Percentiles rank a stretch among this genome's conserved stretches.
phyloP scores from a whole-genome alignment of 2,888 invertebrate genomes.

The Andrena flavipes region DNA sequence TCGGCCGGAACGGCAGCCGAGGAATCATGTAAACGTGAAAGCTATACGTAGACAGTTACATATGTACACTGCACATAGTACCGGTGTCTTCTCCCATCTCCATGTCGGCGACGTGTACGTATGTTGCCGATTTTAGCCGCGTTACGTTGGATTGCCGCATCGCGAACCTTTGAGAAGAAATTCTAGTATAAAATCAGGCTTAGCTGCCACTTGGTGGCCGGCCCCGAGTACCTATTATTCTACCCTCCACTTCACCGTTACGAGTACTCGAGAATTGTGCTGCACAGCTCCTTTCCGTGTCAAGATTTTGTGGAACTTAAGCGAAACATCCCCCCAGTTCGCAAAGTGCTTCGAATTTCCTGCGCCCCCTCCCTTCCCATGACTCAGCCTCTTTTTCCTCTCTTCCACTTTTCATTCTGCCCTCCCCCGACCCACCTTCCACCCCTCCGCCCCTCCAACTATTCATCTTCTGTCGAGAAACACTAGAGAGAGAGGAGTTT shows the following conservation, averaged over 20 bases:
- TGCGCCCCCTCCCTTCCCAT: not conserved
- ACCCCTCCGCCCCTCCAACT: not conserved
- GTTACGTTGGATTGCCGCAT: not conserved
- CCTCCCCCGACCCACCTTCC: not conserved
- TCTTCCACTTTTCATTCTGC: not conserved
- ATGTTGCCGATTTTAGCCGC: slow-evolving; percentile 8
- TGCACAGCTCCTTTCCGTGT: slow-evolving; percentile 57
- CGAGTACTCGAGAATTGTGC: slow-evolving; percentile 59
- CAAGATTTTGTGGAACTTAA: slow-evolving; percentile 56
- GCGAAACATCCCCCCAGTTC: slow-evolving; percentile 40
- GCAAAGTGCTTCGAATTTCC: slow-evolving; percentile 42
- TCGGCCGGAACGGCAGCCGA: too few species aligned
- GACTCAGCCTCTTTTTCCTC: not conserved
- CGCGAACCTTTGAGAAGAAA: slow-evolving; percentile 30
- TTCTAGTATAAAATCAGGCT: slow-evolving; percentile 45
- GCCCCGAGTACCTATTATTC: slow-evolving; percentile 59
- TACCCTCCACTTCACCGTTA: slow-evolving; percentile 43
- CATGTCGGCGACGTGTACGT: not conserved
- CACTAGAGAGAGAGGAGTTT: not conserved
- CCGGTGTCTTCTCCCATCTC: too few species aligned
- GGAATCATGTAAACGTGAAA: too few species aligned
- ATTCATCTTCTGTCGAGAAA: not conserved
- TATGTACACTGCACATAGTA: too few species aligned
- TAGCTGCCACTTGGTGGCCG: slow-evolving; percentile 47
- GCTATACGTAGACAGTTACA: too few species aligned